Conservation (phyloP, 2,888 invertebrate species). For the Tipula vernalis region DNA sequence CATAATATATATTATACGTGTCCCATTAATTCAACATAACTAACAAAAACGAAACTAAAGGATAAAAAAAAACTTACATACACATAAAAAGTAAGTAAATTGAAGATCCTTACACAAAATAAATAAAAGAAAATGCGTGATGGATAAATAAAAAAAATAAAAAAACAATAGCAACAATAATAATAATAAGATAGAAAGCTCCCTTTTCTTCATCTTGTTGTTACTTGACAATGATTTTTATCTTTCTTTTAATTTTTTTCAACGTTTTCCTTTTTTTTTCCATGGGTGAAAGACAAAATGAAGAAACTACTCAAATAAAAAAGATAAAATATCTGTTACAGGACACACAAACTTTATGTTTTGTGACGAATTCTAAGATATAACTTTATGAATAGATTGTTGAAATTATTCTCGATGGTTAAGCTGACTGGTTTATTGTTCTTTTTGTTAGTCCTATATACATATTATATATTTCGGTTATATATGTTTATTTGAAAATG, state of each 20-base stretch:
- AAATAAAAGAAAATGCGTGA: not conserved
- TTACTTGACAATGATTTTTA: not conserved
- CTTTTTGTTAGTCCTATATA: not conserved
- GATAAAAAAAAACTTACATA: not conserved
- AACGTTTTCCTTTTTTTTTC: not conserved
- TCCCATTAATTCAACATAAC: not conserved
- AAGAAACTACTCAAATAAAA: not conserved
- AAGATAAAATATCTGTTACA: not conserved
- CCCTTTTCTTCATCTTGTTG: not conserved
- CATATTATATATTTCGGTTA: not conserved
- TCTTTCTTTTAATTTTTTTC: not conserved
- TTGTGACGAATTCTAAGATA: not conserved
- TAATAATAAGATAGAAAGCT: not conserved
- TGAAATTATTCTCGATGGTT: not conserved
- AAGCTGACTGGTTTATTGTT: not conserved
- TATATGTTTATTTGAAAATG: not conserved
- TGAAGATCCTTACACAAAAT: conserved; percentile 4
- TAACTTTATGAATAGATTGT: not conserved
- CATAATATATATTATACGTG: not conserved
- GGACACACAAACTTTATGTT: not conserved
- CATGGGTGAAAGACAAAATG: not conserved
- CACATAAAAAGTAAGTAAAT: not conserved
- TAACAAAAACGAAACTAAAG: not conserved
- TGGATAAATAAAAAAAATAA: not conserved
- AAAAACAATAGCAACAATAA: not conserved